Evolutionary conservation across 2,113 vertebrate species (phyloP).

Genomic region (Lycaon pictus): DNA sequence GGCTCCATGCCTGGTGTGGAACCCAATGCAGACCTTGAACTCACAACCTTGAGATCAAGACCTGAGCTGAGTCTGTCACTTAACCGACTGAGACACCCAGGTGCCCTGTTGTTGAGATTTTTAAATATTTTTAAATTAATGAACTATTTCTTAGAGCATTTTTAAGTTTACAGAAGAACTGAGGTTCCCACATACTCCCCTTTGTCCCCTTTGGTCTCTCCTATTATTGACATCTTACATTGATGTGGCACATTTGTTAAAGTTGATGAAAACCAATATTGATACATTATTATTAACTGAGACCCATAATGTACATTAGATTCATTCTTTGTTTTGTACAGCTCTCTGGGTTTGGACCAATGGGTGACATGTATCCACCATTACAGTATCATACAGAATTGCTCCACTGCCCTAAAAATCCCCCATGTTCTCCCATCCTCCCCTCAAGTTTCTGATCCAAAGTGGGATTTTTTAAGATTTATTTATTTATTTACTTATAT

Average conservation of each 20-base stretch:
- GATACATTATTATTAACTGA: neutral
- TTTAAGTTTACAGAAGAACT: neutral
- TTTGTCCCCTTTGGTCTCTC: neutral
- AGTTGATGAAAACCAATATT: neutral
- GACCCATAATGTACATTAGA: neutral
- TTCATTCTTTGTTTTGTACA: neutral
- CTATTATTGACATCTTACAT: neutral
- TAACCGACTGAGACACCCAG: neutral
- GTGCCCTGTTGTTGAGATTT: neutral
- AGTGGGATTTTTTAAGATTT: too few relatives aligned
- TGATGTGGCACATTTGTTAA: neutral
- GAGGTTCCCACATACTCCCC: neutral
- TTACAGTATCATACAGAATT: neutral
- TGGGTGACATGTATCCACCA: too few relatives aligned
- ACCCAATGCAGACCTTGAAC: neutral
- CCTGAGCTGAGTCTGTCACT: neutral
- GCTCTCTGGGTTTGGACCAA: neutral
- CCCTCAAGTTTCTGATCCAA: neutral
- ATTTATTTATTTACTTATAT: too few relatives aligned
- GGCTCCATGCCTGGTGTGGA: too few relatives aligned
- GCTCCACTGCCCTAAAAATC: neutral
- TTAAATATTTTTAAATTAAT: neutral
- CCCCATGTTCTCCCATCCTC: neutral
- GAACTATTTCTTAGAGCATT: neutral
- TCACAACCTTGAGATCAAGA: neutral